Conservation (phyloP, 64 coral and sea anemone species). For the Pocillopora damicornis region DNA sequence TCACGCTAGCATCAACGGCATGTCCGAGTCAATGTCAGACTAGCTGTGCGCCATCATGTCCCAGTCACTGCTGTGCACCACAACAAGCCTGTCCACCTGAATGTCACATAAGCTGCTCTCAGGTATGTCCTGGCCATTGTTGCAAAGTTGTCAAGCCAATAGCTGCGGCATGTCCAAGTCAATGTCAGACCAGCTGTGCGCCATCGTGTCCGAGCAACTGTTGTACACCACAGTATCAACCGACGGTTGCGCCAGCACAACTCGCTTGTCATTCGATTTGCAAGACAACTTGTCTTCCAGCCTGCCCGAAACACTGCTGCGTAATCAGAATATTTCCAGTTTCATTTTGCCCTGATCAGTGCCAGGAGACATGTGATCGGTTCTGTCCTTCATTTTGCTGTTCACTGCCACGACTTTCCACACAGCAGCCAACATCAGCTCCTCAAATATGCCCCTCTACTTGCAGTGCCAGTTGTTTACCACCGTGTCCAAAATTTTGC, state of each 20-base stretch:
- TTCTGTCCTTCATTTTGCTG: slow-evolving; percentile 35
- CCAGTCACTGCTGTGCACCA: slow-evolving; percentile 23
- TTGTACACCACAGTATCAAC: background rate
- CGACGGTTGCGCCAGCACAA: background rate
- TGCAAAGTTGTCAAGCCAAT: slow-evolving; percentile 26
- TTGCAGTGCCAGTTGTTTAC: background rate
- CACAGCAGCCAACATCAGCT: background rate
- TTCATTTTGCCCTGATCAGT: background rate
- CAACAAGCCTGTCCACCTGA: background rate
- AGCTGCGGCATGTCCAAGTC: background rate
- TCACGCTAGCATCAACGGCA: background rate
- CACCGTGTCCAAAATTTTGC: background rate
- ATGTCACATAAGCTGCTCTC: slow-evolving; percentile 19
- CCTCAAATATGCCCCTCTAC: background rate
- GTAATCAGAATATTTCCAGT: background rate
- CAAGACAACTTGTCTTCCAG: slow-evolving; percentile 16
- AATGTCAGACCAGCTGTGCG: slow-evolving; percentile 31
- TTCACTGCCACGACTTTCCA: background rate
- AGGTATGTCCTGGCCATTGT: slow-evolving; percentile 31
- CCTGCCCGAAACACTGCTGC: slow-evolving; percentile 13
- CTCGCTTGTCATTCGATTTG: background rate
- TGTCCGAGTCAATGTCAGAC: slow-evolving; percentile 39
- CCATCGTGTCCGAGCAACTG: slow-evolving; percentile 42
- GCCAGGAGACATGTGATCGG: background rate
- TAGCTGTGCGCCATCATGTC: slow-evolving; percentile 39